Evolutionary conservation across 2,888 invertebrate genomes (phyloP).

Genomic region (Rhingia rostrata): DNA sequence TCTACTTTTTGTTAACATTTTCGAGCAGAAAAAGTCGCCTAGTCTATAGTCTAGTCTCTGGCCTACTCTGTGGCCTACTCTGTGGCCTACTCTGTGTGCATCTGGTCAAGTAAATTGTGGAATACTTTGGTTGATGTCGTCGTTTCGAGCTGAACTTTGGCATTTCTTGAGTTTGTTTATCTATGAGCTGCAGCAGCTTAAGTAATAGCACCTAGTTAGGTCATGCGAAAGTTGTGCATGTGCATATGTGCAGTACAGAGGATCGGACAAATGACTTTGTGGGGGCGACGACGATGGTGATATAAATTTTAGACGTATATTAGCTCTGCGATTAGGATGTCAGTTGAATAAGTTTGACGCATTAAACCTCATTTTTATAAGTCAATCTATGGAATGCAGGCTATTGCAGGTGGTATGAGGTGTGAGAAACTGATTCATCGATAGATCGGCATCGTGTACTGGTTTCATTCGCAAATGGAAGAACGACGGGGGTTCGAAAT

Average conservation of each 20-base stretch:
- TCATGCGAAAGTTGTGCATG: not conserved
- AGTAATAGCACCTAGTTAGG: constrained; percentile 11
- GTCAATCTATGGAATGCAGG: constrained; percentile 13
- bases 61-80: not conserved
- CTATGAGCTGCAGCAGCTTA: not conserved
- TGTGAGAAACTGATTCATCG: not conserved
- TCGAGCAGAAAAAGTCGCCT: constrained; percentile 48
- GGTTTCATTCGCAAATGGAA: too few species aligned
- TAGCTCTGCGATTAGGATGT: constrained; percentile 8
- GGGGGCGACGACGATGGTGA: constrained; percentile 4
- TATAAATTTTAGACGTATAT: not conserved
- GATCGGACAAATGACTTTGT: not conserved
- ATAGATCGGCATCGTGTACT: not conserved
- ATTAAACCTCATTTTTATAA: constrained; percentile 5
- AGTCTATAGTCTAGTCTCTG: not conserved
- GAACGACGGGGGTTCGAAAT: too few species aligned
- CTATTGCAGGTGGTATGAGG: not conserved
- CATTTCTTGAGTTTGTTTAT: constrained; percentile 48
- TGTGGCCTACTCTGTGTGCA: constrained; percentile 4
- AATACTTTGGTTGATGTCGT: constrained; percentile 31
- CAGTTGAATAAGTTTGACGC: constrained; percentile 1
- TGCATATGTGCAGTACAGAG: not conserved
- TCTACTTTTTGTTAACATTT: constrained; percentile 34
- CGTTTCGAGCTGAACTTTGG: constrained; percentile 20
- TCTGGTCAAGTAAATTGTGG: constrained; percentile 41